Evolutionary conservation across 2,797 vertebrate species (phyloP), one percentile per base, ranked within the genome.

Genomic region (Chaenodraco wilsoni): DNA sequence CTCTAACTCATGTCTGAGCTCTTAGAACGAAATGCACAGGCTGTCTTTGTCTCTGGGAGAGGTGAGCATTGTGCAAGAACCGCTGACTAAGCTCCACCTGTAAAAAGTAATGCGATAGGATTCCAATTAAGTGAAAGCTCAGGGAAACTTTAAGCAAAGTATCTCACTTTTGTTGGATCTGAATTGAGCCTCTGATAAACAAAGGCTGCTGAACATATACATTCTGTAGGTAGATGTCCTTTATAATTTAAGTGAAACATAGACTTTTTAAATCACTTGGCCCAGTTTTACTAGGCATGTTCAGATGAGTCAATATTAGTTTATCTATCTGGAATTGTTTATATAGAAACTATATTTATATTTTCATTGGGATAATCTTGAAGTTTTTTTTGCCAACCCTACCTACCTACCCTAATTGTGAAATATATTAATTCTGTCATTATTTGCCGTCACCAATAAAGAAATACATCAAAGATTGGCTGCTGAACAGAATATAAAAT

Each of bases 1-100:
- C 78, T 79, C 58, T 49, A 79, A 87, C 77, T 84, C 73, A 44
- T 69, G 80, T 81, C 80, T 73, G 74, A 82, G 65, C 60, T 65
- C 55, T 69, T 71, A 73, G 71, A 83, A 76, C 50, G 69, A 57
- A 69, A 72, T 51, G 76, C 59, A 61, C 72, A 23, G 2, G n/a
- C 55, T 69, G 59, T 72, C 76, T 87, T 90, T 88, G 84, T 90
- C 78, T 84, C 78, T 74, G 56, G 50, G 60, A 82, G 61, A 84
- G 81, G 72, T 83, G 79, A 72, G 82, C 74, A 84, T 84, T 89
- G 87, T 87, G 76, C 75, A 44, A 61, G 78, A 90, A 76, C 52
- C n/a, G 91, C 91, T 90, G 92, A 93, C 76, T 88, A 82, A 88
- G 92, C 90, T 74, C 50, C 66, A 41, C 64, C 65, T 72, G 55